Evolutionary conservation across 1,140 invertebrate species (phyloP).

Genomic region (Zaprionus tsacasi): DNA sequence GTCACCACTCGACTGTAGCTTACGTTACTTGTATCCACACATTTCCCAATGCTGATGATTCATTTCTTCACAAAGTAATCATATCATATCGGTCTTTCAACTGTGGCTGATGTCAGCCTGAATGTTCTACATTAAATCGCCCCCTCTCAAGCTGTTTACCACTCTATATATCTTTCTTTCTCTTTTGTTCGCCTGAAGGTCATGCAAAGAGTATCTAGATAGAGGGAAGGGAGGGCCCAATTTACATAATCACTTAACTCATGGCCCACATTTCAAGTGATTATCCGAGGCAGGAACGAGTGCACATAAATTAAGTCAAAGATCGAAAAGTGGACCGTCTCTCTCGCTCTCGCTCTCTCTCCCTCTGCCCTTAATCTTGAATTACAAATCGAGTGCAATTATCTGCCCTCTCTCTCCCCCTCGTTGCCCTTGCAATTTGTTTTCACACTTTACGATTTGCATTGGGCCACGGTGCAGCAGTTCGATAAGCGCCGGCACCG

Average conservation of each 20-base stretch:
- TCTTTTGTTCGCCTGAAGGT: conserved; percentile 52
- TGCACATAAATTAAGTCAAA: conserved; percentile 74
- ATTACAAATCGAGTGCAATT: conserved; percentile 83
- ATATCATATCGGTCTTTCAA: not conserved
- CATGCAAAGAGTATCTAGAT: conserved; percentile 27
- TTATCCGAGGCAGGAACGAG: conserved; percentile 60
- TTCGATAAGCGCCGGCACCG: conserved; percentile 66
- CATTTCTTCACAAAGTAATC: not conserved
- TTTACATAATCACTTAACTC: conserved; percentile 81
- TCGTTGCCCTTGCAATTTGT: conserved; percentile 60
- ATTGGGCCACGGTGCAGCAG: conserved; percentile 34
- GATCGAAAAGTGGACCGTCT: conserved; percentile 51
- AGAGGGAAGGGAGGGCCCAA: conserved; percentile 28
- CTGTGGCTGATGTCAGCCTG: not conserved
- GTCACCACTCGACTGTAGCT: too few species aligned
- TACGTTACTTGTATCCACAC: not conserved
- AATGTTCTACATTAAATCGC: conserved; percentile 33
- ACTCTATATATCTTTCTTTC: conserved; percentile 36
- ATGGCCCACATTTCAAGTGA: conserved; percentile 80
- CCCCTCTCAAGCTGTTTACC: conserved; percentile 22
- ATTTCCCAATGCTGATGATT: not conserved
- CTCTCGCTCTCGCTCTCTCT: too few species aligned
- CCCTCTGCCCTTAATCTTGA: conserved; percentile 75
- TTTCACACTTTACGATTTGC: conserved; percentile 82
- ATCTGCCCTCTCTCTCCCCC: conserved; percentile 22